Conservation (phyloP, 2,888 invertebrate species). For the Drosophila demipolita region DNA sequence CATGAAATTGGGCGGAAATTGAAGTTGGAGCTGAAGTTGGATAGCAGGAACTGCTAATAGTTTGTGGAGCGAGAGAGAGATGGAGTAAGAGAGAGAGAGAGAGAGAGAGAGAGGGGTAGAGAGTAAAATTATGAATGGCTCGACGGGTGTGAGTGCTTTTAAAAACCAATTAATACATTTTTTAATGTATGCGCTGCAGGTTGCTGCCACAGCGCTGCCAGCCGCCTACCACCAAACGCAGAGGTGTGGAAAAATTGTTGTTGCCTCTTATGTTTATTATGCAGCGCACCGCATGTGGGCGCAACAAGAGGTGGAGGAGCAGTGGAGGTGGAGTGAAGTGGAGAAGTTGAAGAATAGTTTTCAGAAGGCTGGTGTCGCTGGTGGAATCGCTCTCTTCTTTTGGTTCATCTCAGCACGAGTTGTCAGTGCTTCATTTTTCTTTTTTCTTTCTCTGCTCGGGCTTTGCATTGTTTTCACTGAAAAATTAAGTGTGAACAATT, state of each 20-base stretch:
- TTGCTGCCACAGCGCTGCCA: constrained; percentile 39
- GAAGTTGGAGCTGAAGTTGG: constrained; percentile 43
- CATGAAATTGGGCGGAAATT: constrained; percentile 79
- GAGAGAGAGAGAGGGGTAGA: background rate
- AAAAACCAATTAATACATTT: constrained; percentile 81
- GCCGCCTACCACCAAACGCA: constrained; percentile 41
- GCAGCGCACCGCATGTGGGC: constrained; percentile 73
- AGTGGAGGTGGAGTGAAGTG: background rate
- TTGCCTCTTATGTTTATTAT: constrained; percentile 75
- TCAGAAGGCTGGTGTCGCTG: constrained; percentile 8
- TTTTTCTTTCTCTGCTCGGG: constrained; percentile 64
- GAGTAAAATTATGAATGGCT: constrained; percentile 71
- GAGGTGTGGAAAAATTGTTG: constrained; percentile 60
- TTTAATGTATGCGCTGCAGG: constrained; percentile 78
- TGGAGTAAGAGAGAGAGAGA: background rate
- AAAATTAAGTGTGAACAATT: constrained; percentile 81
- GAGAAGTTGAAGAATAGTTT: constrained; percentile 26
- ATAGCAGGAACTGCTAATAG: constrained; percentile 32
- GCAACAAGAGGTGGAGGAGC: constrained; percentile 13
- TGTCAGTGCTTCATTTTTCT: constrained; percentile 80
- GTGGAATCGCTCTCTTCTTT: constrained; percentile 15
- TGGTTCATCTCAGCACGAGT: constrained; percentile 70
- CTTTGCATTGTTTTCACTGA: constrained; percentile 72
- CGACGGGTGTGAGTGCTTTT: constrained; percentile 79
- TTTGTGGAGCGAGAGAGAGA: background rate